Base-by-base conservation (phyloP, 2,113 vertebrate genomes). In the Ceuthmochares aereus region DNA sequence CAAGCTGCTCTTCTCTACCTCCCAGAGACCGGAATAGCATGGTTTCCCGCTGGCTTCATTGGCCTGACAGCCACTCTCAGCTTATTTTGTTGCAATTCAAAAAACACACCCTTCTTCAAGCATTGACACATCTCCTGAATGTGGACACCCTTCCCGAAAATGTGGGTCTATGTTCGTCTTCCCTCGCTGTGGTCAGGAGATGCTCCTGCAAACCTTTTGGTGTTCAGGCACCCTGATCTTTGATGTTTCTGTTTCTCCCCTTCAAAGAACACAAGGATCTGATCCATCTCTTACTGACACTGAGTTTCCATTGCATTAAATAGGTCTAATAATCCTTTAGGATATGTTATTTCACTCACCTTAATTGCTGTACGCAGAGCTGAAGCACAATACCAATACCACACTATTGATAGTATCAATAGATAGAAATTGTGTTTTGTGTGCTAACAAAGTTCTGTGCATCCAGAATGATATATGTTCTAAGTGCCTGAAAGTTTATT, bases 81-180 rank as follows among this genome's bases (percentile, higher is more conserved):
- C 90, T 95, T 95, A 56, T 94, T 96, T 93, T 93, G 77, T 47
- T 91, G 74, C 66, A 82, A 82, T 93, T 70, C 93, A 68, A 94
- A 95, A 92, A 67, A 96, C 92, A 96, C 89, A 62, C 66, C 93
- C 94, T 94, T 78, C 81, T 89, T 73, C 76, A 78, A 68, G 81
- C 87, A 49, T 78, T 95, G 91, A 93, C 91, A 59, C 94, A 87
- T 91, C 93, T 92, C 68, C 91, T 2, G 7, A 17, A 52, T 54
- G 81, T 42, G 91, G 78, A 87, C 91, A 75, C 66, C 49, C 77
- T 96, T 96, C 93, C 93, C 77, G 66, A 89, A 95, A 96, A 89
- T 12, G 3, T 51, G 49, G 34, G 62, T 56, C 51, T 80, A 4
- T 96, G 92, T 87, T 94, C 60, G 9, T 91, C 66, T 96, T 89